Conservation (phyloP, 2,797 vertebrate species). For the Epinephelus malabaricus region DNA sequence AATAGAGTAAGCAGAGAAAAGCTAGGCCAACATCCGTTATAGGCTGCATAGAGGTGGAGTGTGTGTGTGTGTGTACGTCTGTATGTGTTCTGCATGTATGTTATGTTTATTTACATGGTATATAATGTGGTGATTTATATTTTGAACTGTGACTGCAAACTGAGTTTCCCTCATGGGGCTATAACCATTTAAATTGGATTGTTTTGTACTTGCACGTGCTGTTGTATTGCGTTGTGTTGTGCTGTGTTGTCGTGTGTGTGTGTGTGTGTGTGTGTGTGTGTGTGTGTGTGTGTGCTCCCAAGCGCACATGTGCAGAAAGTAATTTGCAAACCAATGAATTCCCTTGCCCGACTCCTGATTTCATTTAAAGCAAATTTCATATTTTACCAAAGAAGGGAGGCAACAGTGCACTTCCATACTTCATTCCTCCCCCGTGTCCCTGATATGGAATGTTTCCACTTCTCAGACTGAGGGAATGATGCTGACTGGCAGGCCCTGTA, state of each 20-base stretch:
- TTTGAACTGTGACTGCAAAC: constrained; percentile 19
- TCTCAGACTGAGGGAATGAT: constrained; percentile 42
- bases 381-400: constrained; percentile 37
- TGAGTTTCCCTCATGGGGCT: constrained; percentile 18
- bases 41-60: not conserved
- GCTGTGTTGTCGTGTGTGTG: not conserved
- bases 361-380: constrained; percentile 48
- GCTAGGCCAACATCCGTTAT: constrained; percentile 9
- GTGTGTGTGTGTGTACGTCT: not conserved
- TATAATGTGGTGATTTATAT: constrained; percentile 35
- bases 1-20: constrained; percentile 36
- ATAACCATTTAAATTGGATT: constrained; percentile 46
- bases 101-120: constrained; percentile 16
- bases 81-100: not conserved
- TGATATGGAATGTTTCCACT: constrained; percentile 47
- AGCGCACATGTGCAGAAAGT: constrained; percentile 30
- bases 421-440: constrained; percentile 41
- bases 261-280: not conserved
- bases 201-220: constrained; percentile 13
- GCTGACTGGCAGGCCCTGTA: constrained; percentile 55
- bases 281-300: not conserved
- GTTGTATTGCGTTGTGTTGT: not conserved
- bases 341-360: constrained; percentile 27
- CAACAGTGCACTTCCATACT: constrained; percentile 33
- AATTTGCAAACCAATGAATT: constrained; percentile 54